Base-by-base conservation (phyloP, 1,140 invertebrate species). In the Pogonognathellus flavescens region DNA sequence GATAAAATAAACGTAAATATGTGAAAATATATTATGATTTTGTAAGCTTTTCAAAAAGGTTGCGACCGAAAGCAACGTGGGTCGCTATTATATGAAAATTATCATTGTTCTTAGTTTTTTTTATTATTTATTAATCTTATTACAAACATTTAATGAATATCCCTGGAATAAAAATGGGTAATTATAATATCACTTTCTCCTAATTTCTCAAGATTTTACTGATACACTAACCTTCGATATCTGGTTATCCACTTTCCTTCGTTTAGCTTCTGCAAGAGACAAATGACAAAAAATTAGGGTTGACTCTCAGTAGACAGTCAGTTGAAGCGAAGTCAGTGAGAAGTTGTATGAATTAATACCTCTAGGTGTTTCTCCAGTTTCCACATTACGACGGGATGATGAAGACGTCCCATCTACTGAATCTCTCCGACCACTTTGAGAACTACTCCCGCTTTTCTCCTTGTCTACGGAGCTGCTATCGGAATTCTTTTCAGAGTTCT, bases 221-320 rank as follows among this genome's bases (percentile, higher is more conserved):
- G 70, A 31, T 41, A 76, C 18, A 76, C 70, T 76, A 76, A 76
- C 70, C 70, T 76, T 76, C 14, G 70, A 49, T 76, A 76, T 49
- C 16, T 76, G 70, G 31, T 91, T 92, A 90, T 96, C 95, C 90
- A 95, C 89, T 93, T 95, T 96, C 92, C 95, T 93, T 91, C 95
- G 92, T 92, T 96, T 96, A 88, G 93, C 92, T 91, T 96, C 94
- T 94, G 91, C 60, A 20, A 20, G 22, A 10, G 6, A 1, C 5
- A 1, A 25, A 41, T 6, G 66, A 70, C 1, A 14, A 16, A 0
- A 13, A 6, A 0, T 25, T 25, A 14, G 9, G 22, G 3, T 31
- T 70, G 22, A 6, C 66, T 18, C 41, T 25, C 9, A 7, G 10
- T 8, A 31, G 25, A 49, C 41, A 31, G 66, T 62, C 59, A 2